Evolutionary conservation across 2,888 invertebrate species (phyloP).

Genomic region (Dinocampus coccinellae): DNA sequence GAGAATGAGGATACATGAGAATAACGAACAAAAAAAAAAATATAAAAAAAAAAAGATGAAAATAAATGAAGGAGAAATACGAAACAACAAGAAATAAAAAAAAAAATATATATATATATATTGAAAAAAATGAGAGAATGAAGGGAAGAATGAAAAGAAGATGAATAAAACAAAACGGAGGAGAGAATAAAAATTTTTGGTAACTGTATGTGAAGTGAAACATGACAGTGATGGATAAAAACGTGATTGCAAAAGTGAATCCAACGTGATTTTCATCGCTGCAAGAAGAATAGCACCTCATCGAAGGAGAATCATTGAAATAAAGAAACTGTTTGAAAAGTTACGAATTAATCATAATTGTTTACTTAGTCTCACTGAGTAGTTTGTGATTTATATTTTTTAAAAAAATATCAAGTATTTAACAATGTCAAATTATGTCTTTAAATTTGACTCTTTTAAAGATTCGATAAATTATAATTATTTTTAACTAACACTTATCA

Average conservation of each 20-base stretch:
- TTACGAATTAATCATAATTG: too few relatives aligned
- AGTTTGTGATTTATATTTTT: too few relatives aligned
- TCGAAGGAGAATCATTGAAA: too few relatives aligned
- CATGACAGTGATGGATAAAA: conserved; percentile 20
- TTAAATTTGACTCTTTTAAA: too few relatives aligned
- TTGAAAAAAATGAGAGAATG: conserved; percentile 1
- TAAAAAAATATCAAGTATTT: too few relatives aligned
- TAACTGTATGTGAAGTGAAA: conserved; percentile 49
- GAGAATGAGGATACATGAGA: conserved; percentile 44
- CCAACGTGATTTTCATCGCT: not conserved
- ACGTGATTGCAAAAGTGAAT: not conserved
- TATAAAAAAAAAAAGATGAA: conserved; percentile 38
- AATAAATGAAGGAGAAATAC: conserved; percentile 38
- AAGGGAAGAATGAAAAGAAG: conserved; percentile 29
- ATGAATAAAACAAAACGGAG: conserved; percentile 6
- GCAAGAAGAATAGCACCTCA: too few relatives aligned
- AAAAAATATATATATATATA: too few relatives aligned
- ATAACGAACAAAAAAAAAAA: conserved; percentile 35
- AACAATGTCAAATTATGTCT: too few relatives aligned
- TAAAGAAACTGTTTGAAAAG: too few relatives aligned
- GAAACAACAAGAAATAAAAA: conserved; percentile 15
- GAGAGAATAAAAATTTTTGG: conserved; percentile 43
- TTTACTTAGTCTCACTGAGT: too few relatives aligned
- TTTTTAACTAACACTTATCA: too few relatives aligned
- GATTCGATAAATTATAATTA: too few relatives aligned